Evolutionary conservation across 2,797 vertebrate genomes (phyloP).

Genomic region (Clarias pachynema): DNA sequence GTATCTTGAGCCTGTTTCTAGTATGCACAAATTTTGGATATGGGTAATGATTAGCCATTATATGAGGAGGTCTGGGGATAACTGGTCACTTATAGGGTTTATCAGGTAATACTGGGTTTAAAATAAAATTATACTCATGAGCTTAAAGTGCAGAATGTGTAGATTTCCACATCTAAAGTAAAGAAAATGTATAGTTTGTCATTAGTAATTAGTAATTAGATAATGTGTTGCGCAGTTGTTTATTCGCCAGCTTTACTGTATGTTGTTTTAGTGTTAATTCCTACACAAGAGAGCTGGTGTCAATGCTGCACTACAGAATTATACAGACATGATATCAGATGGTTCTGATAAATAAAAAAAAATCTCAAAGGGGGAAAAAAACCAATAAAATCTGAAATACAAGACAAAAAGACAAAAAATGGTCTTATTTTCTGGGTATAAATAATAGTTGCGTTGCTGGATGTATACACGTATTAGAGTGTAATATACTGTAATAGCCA

Average conservation of each 20-base stretch:
- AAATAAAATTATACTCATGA: neutral
- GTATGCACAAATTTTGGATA: neutral
- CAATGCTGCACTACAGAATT: neutral
- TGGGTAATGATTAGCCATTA: neutral
- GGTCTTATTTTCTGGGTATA: neutral
- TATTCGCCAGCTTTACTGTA: neutral
- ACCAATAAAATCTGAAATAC: neutral
- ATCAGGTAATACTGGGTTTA: neutral
- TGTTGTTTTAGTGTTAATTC: neutral
- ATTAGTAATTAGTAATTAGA: neutral
- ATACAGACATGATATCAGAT: neutral
- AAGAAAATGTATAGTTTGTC: neutral
- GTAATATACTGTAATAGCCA: neutral
- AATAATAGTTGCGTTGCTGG: neutral
- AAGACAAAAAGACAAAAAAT: neutral
- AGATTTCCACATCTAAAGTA: too few species aligned
- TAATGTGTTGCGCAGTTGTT: neutral
- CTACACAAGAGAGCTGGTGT: neutral
- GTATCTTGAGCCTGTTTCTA: neutral
- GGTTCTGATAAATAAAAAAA: neutral
- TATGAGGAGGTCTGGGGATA: neutral
- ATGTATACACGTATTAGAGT: neutral
- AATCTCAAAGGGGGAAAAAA: neutral
- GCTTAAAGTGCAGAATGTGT: neutral
- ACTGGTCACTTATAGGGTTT: neutral